Evolutionary conservation across 2,888 invertebrate species (phyloP), one percentile per base, ranked within the genome.

Genomic region (Eilema depressum): DNA sequence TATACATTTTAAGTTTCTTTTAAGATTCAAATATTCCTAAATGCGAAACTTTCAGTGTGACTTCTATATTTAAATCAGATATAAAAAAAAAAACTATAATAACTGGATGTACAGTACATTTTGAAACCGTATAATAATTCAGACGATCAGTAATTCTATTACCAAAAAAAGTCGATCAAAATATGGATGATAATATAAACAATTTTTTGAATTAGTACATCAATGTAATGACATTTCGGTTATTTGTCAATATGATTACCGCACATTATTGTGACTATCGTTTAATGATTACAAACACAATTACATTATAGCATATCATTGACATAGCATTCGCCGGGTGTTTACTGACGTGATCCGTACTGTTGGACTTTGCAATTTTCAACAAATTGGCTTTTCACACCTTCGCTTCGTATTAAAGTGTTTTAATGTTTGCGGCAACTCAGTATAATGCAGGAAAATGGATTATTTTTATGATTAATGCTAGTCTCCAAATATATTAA

Each of bases 341-440:
- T 80, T 75, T 72, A 78, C 78, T 62, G 63, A 71, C 69, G 63
- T 64, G 65, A 68, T 77, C 71, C 70, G 33, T 66, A 47, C 69
- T 89, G 85, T 93, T 91, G 84, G 81, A 86, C 75, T 88, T 91
- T 89, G 83, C 83, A 90, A 92, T 93, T 93, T 85, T 89, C 89
- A 77, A 75, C 85, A 86, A 90, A 91, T 92, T 86, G 81, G 84
- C 85, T 89, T 89, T 91, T 92, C 85, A 88, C 92, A 89, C 91
- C 85, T 91, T 75, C 63, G 57, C 85, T 91, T 75, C 63, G 57
- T 70, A 84, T 84, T 83, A 80, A 83, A 81, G 81, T 79, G 70
- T 79, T 82, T 82, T 81, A 69, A 84, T 84, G 79, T 84, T 85
- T 86, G 80, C 66, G 63, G 33, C 63, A 66, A 62, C 33, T 56